phyloP scores from a whole-genome alignment of 1,140 invertebrate genomes.

The Pollicipes pollicipes region DNA sequence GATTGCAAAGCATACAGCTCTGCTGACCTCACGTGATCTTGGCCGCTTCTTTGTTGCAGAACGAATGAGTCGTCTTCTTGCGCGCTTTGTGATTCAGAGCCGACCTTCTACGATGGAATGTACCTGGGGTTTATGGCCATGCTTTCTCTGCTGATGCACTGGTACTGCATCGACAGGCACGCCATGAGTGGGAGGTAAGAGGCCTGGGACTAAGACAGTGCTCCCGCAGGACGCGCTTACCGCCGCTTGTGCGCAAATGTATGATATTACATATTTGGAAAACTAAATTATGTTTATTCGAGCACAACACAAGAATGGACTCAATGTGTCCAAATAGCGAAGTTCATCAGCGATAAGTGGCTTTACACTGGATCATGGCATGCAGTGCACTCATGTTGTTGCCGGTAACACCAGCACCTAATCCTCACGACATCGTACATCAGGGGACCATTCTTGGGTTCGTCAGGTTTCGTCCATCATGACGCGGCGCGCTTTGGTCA shows the following conservation, averaged over 20 bases:
- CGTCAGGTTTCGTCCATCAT: not conserved
- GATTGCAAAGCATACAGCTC: too few relatives aligned
- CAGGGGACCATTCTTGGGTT: too few relatives aligned
- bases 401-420: too few relatives aligned
- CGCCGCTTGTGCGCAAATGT: not conserved
- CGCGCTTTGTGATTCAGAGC: conserved; percentile 49
- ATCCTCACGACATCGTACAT: too few relatives aligned
- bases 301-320: too few relatives aligned
- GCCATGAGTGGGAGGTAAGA: conserved; percentile 49
- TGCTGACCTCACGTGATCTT: too few relatives aligned
- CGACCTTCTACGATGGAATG: conserved; percentile 78
- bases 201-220: not conserved
- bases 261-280: conserved; percentile 1
- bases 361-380: too few relatives aligned
- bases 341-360: too few relatives aligned
- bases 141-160: conserved; percentile 65
- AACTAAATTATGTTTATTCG: conserved; percentile 7
- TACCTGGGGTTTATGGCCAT: conserved; percentile 86
- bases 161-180: conserved; percentile 74
- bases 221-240: not conserved
- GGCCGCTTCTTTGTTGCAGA: conserved; percentile 1
- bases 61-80: conserved; percentile 46
- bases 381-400: too few relatives aligned
- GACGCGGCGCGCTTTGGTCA: not conserved
- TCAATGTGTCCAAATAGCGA: too few relatives aligned